Evolutionary conservation across 2,797 vertebrate genomes (phyloP).

Genomic region (Galaxias olidus): DNA sequence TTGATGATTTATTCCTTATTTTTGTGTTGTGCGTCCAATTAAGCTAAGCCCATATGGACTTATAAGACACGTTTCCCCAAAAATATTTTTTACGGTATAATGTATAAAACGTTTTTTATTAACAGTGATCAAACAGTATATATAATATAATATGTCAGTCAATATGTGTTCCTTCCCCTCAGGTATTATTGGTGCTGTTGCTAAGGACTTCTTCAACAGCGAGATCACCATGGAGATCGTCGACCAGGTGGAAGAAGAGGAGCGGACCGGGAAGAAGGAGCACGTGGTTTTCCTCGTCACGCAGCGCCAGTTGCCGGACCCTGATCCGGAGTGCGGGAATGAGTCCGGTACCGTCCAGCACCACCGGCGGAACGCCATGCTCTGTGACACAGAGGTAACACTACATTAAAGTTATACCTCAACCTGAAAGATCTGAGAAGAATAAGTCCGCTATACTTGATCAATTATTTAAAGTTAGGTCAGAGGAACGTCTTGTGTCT

Average conservation of each 20-base stretch:
- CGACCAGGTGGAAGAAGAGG: conserved; percentile 73
- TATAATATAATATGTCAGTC: background rate
- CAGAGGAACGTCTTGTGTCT: too few species aligned
- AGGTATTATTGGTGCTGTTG: conserved; percentile 79
- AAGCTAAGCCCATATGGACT: too few species aligned
- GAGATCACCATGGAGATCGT: conserved; percentile 82
- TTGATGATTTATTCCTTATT: too few species aligned
- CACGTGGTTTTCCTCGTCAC: conserved; percentile 77
- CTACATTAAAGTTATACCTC: too few species aligned
- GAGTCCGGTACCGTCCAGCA: conserved; percentile 30
- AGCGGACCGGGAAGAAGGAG: conserved; percentile 77
- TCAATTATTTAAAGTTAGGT: too few species aligned
- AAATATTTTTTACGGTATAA: too few species aligned
- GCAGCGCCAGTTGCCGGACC: conserved; percentile 48
- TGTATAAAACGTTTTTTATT: too few species aligned
- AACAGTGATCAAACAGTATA: background rate
- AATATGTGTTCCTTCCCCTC: conserved; percentile 6
- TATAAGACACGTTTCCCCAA: too few species aligned
- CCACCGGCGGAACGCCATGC: conserved; percentile 4
- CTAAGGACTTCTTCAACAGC: conserved; percentile 79
- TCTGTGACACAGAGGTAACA: background rate
- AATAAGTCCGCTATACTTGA: too few species aligned
- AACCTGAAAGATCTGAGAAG: too few species aligned
- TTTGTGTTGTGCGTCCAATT: too few species aligned
- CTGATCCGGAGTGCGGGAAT: conserved; percentile 18